Percentiles rank a stretch among this genome's conserved stretches.
These are phyloP conservation scores for Triplophysa bombifrons DNA, from an alignment of 2,797 vertebrate genomes.

Conservation along the genomic window DNA sequence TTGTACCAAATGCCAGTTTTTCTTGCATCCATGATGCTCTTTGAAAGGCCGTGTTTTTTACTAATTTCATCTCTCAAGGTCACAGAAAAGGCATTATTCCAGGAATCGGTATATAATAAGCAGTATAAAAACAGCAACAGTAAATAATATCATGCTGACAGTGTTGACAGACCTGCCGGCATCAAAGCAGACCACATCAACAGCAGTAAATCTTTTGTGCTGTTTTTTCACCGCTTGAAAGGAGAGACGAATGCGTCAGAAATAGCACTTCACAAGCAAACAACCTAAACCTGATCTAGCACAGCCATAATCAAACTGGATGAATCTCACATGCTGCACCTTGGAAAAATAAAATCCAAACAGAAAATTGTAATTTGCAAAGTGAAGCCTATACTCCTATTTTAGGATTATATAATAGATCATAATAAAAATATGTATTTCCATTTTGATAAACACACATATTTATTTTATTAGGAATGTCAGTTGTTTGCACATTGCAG, in stretches of 20 bases:
- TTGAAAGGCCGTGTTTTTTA: neutral
- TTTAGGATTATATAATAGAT: neutral
- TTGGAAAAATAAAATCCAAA: neutral
- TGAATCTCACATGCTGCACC: neutral
- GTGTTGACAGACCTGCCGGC: slow-evolving; percentile 47
- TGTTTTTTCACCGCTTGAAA: neutral
- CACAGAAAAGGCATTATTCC: slow-evolving; percentile 33
- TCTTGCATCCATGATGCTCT: neutral
- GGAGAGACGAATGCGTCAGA: slow-evolving; percentile 8
- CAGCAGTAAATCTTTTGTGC: slow-evolving; percentile 15
- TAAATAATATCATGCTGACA: slow-evolving; percentile 51
- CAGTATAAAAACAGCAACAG: slow-evolving; percentile 26
- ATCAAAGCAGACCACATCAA: slow-evolving; percentile 34
- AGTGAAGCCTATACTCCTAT: neutral
- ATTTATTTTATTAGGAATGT: no score
- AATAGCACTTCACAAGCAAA: slow-evolving; percentile 5
- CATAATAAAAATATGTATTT: no score
- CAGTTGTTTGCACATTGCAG: no score
- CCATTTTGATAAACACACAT: no score
- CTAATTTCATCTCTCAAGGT: slow-evolving; percentile 21
- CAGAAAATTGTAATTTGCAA: neutral
- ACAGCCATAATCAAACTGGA: neutral
- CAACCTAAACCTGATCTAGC: neutral
- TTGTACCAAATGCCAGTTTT: neutral
- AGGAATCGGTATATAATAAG: slow-evolving; percentile 33